A percentile compares a stretch with the other conserved stretches of the same genome.
phyloP scores from a whole-genome alignment of 1,140 invertebrate genomes.

The Drosophila truncata region DNA sequence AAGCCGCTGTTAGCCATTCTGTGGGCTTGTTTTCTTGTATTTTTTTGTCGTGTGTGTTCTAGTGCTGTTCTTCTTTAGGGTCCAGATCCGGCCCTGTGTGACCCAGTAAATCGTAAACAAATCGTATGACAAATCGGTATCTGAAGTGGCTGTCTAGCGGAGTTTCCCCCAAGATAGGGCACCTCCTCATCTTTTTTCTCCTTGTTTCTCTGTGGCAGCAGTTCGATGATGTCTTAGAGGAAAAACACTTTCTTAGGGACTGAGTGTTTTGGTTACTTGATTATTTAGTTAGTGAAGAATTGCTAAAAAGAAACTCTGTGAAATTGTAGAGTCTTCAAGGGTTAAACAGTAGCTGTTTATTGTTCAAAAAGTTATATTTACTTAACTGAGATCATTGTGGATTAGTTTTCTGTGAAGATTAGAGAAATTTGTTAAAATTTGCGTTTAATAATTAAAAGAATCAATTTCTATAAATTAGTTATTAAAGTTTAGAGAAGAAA shows the following conservation, averaged over 20 bases:
- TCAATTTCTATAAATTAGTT: background rate
- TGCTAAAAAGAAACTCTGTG: conserved; percentile 8
- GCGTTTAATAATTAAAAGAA: background rate
- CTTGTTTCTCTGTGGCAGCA: background rate
- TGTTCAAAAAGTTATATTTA: conserved; percentile 1
- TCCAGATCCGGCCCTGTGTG: conserved; percentile 5
- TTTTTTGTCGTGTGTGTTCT: conserved; percentile 39
- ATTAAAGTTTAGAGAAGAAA: background rate
- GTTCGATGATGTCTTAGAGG: conserved; percentile 1
- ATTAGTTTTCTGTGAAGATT: background rate
- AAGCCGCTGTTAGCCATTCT: conserved; percentile 1
- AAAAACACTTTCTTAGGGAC: conserved; percentile 22
- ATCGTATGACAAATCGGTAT: conserved; percentile 16
- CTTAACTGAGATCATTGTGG: background rate
- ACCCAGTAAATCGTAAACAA: conserved; percentile 20
- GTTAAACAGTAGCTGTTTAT: background rate
- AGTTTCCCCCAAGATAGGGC: background rate
- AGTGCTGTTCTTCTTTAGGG: conserved; percentile 4
- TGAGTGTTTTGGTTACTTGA: background rate
- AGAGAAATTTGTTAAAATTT: background rate
- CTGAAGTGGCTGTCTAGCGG: background rate
- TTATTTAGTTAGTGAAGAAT: conserved; percentile 11
- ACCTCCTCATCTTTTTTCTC: background rate
- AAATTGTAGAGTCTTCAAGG: background rate
- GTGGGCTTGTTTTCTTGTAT: conserved; percentile 10